Percentiles rank a stretch among this genome's conserved stretches.
phyloP scores from a whole-genome alignment of 1,140 invertebrate genomes.

The Antheraea mylitta region DNA sequence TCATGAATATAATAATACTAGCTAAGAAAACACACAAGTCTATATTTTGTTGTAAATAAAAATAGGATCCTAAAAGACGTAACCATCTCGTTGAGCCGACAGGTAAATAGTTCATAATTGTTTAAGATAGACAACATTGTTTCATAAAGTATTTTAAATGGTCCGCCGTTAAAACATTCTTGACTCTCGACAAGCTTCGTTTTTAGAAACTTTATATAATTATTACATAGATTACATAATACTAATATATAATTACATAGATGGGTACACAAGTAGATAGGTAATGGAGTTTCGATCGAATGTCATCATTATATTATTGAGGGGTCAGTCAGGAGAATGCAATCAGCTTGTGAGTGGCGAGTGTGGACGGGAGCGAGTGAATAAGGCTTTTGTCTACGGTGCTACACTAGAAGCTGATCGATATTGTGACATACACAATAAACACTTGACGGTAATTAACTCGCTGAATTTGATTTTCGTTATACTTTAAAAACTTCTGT shows the following conservation, averaged over 20 bases:
- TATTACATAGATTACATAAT: background rate
- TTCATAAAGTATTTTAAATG: constrained; percentile 13
- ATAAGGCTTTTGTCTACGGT: constrained; percentile 23
- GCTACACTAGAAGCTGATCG: constrained; percentile 18
- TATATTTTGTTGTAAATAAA: background rate
- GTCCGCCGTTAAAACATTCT: constrained; percentile 1
- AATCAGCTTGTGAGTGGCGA: constrained; percentile 16
- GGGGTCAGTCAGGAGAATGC: constrained; percentile 14
- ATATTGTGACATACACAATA: constrained; percentile 12
- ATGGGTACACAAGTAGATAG: background rate
- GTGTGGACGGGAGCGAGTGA: constrained; percentile 2
- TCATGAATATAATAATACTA: no score
- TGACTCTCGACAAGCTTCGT: background rate
- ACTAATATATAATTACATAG: background rate
- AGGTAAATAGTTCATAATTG: constrained; percentile 4
- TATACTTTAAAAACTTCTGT: no score
- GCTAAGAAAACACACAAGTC: no score
- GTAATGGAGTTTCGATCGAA: constrained; percentile 10
- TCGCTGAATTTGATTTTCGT: constrained; percentile 10
- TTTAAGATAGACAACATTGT: constrained; percentile 12
- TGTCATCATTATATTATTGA: constrained; percentile 7
- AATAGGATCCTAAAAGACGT: background rate
- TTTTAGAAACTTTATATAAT: background rate
- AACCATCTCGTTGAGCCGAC: background rate
- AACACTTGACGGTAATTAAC: constrained; percentile 27